Conservation (phyloP, 2,888 invertebrate genomes). For the Ferdinandea cuprea region DNA sequence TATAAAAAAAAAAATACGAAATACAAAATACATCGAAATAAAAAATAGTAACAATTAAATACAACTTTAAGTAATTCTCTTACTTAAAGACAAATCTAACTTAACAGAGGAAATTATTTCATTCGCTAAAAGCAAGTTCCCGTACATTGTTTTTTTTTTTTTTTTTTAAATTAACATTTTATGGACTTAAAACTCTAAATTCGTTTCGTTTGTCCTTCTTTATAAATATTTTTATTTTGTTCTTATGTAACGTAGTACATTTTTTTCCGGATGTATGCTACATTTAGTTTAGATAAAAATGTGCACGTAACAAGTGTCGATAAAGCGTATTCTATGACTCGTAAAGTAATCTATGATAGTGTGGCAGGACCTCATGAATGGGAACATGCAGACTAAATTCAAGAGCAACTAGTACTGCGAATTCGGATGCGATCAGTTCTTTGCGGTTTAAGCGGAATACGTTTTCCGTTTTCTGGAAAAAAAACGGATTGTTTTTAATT, state of each 20-base stretch:
- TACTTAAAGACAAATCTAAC: no score
- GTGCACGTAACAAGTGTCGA: background rate
- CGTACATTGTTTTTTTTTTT: no score
- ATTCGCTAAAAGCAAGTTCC: no score
- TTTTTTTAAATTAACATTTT: no score
- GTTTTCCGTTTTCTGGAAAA: constrained; percentile 92
- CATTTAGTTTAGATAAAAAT: background rate
- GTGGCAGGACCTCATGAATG: constrained; percentile 95
- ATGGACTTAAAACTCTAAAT: no score
- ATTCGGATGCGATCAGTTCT: constrained; percentile 95
- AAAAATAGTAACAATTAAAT: background rate
- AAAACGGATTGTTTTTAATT: constrained; percentile 12
- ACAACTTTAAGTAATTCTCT: no score
- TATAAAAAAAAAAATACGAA: background rate
- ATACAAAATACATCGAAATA: background rate
- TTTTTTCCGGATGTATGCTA: background rate
- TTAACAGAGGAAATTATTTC: no score
- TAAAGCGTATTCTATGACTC: constrained; percentile 89
- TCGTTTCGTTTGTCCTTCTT: background rate
- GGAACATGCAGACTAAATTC: constrained; percentile 97
- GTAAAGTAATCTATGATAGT: constrained; percentile 96
- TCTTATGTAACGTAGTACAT: background rate
- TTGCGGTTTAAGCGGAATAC: constrained; percentile 95
- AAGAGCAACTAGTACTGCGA: constrained; percentile 96
- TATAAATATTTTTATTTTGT: background rate